A percentile compares a stretch with the other conserved stretches of the same genome.
Evolutionary conservation across 2,797 vertebrate species (phyloP).

Genomic region (Oryzias sinensis): DNA sequence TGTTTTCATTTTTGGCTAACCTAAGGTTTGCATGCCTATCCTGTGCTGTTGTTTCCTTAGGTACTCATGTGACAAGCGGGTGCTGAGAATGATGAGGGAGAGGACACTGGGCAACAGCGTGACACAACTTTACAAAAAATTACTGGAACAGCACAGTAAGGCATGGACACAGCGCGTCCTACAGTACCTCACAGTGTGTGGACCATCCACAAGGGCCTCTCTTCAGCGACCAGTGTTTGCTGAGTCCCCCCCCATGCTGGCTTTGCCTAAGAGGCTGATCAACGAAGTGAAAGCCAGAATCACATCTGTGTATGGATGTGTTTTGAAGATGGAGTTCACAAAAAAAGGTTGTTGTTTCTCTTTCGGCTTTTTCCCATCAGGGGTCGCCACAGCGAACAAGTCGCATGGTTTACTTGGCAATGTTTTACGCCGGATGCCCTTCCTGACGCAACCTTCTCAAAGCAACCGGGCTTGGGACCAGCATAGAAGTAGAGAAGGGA

Average conservation of each 20-base stretch:
- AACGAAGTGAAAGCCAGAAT: not conserved
- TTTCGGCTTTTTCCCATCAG: no score
- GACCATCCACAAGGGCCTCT: not conserved
- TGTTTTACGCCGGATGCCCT: no score
- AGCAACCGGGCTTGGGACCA: no score
- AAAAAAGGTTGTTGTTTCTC: no score
- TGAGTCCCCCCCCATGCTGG: not conserved
- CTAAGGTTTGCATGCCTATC: not conserved
- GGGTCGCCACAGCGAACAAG: no score
- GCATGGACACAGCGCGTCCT: not conserved
- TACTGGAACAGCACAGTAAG: not conserved
- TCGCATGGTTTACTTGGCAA: no score
- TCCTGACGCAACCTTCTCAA: no score
- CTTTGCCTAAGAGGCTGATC: not conserved
- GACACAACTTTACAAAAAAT: not conserved
- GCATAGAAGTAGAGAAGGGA: no score
- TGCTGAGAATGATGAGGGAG: conserved; percentile 1
- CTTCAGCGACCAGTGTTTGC: not conserved
- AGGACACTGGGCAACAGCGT: not conserved
- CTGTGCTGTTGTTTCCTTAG: not conserved
- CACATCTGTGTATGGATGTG: not conserved
- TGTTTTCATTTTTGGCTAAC: no score
- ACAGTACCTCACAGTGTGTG: not conserved
- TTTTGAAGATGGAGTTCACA: not conserved
- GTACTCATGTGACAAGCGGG: not conserved